Percentiles rank a stretch among this genome's conserved stretches.
Evolutionary conservation across 2,888 invertebrate genomes (phyloP).

Genomic region (Xylota sylvarum): DNA sequence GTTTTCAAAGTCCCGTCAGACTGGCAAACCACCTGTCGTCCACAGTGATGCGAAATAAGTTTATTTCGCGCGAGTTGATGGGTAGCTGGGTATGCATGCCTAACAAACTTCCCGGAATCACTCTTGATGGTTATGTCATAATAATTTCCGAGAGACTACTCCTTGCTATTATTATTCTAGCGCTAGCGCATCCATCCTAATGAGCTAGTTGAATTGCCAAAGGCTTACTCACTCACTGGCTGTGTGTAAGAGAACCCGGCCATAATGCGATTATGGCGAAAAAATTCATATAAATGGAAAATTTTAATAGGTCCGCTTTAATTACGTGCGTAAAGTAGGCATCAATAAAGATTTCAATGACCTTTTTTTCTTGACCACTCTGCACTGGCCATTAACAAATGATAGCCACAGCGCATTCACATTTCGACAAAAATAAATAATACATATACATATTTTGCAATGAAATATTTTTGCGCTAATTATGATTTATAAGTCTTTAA

Average conservation of each 20-base stretch:
- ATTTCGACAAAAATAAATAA: constrained; percentile 1
- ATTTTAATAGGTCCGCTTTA: constrained; percentile 33
- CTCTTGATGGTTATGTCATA: constrained; percentile 37
- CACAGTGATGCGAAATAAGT: constrained; percentile 20
- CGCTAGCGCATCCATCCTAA: constrained; percentile 33
- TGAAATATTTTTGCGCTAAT: constrained; percentile 20
- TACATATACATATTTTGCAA: constrained; percentile 9
- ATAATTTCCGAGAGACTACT: neutral
- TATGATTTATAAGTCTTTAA: constrained; percentile 23
- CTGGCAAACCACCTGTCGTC: constrained; percentile 33
- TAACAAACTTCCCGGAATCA: constrained; percentile 33
- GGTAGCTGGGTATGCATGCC: neutral
- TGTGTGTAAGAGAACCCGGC: neutral
- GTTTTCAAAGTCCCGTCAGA: constrained; percentile 16
- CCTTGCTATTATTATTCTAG: neutral
- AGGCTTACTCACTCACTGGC: neutral
- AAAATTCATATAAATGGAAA: constrained; percentile 29
- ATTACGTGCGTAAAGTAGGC: constrained; percentile 19
- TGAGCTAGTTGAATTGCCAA: neutral
- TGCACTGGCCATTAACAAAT: neutral
- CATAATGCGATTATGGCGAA: constrained; percentile 12
- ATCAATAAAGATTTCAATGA: constrained; percentile 40
- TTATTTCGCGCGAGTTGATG: constrained; percentile 15
- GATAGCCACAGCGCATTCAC: neutral
- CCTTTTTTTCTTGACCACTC: constrained; percentile 1